phyloP scores from a whole-genome alignment of 2,797 vertebrate species.

The Gambelia wislizenii region DNA sequence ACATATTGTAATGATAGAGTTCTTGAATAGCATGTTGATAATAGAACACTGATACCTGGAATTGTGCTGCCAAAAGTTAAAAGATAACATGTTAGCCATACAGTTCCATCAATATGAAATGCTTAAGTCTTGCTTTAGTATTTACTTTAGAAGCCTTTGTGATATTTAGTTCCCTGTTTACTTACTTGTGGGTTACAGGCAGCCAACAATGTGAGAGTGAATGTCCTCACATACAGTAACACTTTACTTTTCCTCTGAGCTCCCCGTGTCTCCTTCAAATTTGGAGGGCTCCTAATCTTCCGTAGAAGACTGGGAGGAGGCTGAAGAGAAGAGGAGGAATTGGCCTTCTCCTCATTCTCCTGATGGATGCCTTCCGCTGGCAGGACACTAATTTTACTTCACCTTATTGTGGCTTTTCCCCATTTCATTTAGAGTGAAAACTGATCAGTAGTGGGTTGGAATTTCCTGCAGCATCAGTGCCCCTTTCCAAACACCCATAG shows the following conservation, averaged over 20 bases:
- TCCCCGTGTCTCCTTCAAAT: too few species aligned
- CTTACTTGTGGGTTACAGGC: not conserved
- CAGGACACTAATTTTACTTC: not conserved
- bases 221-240: not conserved
- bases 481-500: not conserved
- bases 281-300: too few species aligned
- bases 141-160: not conserved
- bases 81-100: not conserved
- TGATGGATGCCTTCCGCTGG: not conserved
- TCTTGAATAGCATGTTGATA: conserved; percentile 15
- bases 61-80: not conserved
- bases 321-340: not conserved
- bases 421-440: not conserved
- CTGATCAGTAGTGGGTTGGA: not conserved
- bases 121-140: not conserved
- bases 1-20: not conserved
- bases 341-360: not conserved
- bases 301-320: too few species aligned
- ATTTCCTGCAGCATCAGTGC: not conserved
- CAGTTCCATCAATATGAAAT: not conserved
- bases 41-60: not conserved
- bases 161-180: not conserved
- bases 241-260: not conserved
- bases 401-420: not conserved
- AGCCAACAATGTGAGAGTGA: not conserved